phyloP scores from a whole-genome alignment of 2,113 vertebrate genomes.

The Lethenteron reissneri region DNA sequence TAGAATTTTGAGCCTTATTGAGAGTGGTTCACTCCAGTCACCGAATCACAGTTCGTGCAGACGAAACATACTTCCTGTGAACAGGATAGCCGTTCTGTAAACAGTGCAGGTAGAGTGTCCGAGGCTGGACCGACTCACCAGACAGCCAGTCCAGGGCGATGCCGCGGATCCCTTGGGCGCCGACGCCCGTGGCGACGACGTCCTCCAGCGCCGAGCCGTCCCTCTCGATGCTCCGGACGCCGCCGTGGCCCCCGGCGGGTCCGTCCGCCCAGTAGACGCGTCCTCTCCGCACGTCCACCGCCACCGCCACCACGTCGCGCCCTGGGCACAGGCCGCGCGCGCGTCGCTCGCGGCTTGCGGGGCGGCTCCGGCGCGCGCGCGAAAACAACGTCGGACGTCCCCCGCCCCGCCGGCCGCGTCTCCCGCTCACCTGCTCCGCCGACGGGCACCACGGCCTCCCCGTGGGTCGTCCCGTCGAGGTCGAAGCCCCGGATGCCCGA shows the following conservation, averaged over 20 bases:
- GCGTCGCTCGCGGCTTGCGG: conserved; percentile 18
- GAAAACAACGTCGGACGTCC: no score
- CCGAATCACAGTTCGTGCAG: no score
- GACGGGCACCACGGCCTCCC: conserved; percentile 29
- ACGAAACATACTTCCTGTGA: no score
- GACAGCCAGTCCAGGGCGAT: conserved; percentile 30
- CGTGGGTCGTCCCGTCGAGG: conserved; percentile 31
- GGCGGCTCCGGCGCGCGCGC: conserved; percentile 1
- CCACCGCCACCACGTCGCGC: no score
- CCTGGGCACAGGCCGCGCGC: conserved; percentile 5
- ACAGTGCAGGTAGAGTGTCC: not conserved
- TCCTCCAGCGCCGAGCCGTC: conserved; percentile 18
- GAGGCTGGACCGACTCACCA: conserved; percentile 14
- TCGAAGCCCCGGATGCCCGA: conserved; percentile 26
- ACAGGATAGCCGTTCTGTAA: no score
- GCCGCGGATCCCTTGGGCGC: conserved; percentile 21
- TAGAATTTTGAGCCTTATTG: no score
- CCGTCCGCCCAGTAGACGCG: conserved; percentile 26
- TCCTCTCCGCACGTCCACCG: conserved; percentile 17
- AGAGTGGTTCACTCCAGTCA: no score
- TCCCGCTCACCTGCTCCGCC: conserved; percentile 20
- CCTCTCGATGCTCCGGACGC: conserved; percentile 22
- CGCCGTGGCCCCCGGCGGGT: conserved; percentile 15
- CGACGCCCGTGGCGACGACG: conserved; percentile 20
- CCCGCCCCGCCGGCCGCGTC: not conserved